Evolutionary conservation across 2,888 invertebrate genomes (phyloP).

Genomic region (Himalopsyche anomala): DNA sequence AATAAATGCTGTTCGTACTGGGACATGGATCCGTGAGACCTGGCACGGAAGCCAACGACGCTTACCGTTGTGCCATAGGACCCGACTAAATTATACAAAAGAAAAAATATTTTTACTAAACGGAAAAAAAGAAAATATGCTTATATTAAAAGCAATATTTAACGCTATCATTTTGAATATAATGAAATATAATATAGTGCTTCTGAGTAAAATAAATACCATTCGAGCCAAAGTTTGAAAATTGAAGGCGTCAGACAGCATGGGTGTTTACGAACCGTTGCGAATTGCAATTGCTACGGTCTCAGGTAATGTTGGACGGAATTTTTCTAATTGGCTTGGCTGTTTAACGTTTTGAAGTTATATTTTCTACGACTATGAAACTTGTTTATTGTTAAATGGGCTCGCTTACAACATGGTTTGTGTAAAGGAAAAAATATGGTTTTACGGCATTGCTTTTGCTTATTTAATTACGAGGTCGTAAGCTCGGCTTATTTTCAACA

Average conservation of each 20-base stretch:
- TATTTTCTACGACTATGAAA: neutral
- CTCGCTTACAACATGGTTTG: neutral
- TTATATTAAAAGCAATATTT: no score
- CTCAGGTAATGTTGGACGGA: slow-evolving; percentile 30
- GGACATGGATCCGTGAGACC: no score
- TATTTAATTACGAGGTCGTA: neutral
- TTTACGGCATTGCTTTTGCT: neutral
- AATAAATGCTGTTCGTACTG: no score
- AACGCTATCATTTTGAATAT: no score
- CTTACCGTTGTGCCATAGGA: no score
- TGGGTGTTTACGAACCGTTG: slow-evolving; percentile 28
- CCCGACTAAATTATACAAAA: no score
- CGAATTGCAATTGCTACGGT: slow-evolving; percentile 17
- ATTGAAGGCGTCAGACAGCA: neutral
- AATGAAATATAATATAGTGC: no score
- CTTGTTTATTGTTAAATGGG: slow-evolving; percentile 29
- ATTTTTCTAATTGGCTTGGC: slow-evolving; percentile 30
- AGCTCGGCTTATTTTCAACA: no score
- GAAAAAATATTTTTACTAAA: no score
- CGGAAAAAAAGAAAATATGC: no score
- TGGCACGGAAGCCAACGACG: no score
- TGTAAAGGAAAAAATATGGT: neutral
- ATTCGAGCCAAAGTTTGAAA: neutral
- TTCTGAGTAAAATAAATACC: no score
- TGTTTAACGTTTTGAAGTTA: slow-evolving; percentile 34